Base-by-base conservation (phyloP, 1,140 invertebrate species). In the Caenorhabditis remanei region DNA sequence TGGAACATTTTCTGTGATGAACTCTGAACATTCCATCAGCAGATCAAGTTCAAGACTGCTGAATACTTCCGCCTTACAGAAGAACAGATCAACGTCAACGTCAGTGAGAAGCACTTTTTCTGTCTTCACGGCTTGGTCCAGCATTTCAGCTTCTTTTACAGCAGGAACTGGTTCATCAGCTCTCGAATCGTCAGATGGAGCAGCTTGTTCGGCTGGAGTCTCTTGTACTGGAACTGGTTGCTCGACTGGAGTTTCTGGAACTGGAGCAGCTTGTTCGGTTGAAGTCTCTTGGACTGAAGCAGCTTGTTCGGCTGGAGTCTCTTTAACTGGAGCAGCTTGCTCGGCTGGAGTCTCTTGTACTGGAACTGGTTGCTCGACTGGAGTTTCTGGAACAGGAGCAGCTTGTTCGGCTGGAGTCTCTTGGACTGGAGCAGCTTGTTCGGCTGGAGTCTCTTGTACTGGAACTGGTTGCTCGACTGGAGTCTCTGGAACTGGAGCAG, bases 1-100 rank as follows among this genome's bases (percentile, higher is more conserved):
- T n/a, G 6, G 6, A 19, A 14, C 32, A 32, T 32, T 32, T 32
- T 32, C 32, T 32, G 13, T 32, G 14, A 75, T 1, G 46, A 75
- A 75, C n/a, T 75, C 67, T 16, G 40, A 43, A 8, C 13, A 16
- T 19, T 58, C 55, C 55, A 58, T 48, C 40, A 75, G 14, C 2
- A 75, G n/a, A 19, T 48, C 67, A 16, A 75, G 40, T 19, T 75
- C 67, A 2, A 75, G 32, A 16, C 67, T 21, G 8, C 16, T 19
- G 24, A 43, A 43, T 32, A 48, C 67, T 32, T 85, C 84, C 40
- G 84, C 21, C 11, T 85, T 61, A 24, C 19, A 50, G 63, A 85
- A 85, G 14, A 85, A 48, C 24, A 85, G 56, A 40, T 85, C 84
- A 32, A 85, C 50, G 14, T 11, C 4, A 46, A 63, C 84, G 14